Percentiles rank a stretch among this genome's conserved stretches.
These are phyloP conservation scores for Chaunax sp. DNA, from an alignment of 2,797 vertebrate genomes.

Conservation along the genomic window DNA sequence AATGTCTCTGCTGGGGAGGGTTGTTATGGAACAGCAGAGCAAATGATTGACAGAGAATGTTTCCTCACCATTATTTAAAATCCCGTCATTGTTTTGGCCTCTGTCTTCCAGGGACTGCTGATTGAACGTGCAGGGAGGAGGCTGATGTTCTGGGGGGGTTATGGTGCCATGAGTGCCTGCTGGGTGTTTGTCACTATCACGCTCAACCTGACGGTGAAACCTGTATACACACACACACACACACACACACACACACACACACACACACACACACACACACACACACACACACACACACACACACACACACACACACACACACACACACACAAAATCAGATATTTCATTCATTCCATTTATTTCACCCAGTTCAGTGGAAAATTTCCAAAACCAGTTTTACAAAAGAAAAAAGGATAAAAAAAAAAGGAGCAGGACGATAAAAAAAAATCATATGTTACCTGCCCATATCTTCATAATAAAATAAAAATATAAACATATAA, in stretches of 20 bases:
- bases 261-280: too few relatives aligned
- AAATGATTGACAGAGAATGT: background rate
- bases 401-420: too few relatives aligned
- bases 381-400: too few relatives aligned
- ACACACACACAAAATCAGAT: background rate
- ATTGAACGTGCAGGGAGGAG: constrained; percentile 86
- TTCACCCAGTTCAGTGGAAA: too few relatives aligned
- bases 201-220: constrained; percentile 83
- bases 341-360: background rate
- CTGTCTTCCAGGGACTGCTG: constrained; percentile 79
- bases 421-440: too few relatives aligned
- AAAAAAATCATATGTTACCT: too few relatives aligned
- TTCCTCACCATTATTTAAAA: background rate
- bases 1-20: too few relatives aligned
- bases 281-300: too few relatives aligned
- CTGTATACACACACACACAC: background rate
- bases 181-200: constrained; percentile 81
- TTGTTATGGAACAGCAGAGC: background rate
- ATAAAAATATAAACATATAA: too few relatives aligned
- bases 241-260: too few relatives aligned
- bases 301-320: too few relatives aligned
- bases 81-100: background rate
- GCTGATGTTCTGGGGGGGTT: constrained; percentile 82
- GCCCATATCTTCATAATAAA: too few relatives aligned
- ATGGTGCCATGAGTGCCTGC: constrained; percentile 76